A percentile compares a stretch with the other conserved stretches of the same genome.
Evolutionary conservation across 2,797 vertebrate species (phyloP).

Genomic region (Liparis tanakae): DNA sequence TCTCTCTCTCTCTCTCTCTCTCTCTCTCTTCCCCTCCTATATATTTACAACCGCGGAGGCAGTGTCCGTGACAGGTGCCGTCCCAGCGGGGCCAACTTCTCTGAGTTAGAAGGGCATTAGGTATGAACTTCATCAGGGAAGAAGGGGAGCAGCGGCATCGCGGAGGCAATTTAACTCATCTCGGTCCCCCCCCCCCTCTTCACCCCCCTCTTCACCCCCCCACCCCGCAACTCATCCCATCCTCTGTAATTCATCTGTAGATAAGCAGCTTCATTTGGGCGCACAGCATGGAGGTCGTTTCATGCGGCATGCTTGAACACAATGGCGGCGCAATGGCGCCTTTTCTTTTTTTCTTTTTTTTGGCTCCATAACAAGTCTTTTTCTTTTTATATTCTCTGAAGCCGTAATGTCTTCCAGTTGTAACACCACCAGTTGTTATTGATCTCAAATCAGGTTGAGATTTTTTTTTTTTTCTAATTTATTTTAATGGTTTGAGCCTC

Average conservation of each 20-base stretch:
- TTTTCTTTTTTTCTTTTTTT: slow-evolving; percentile 1
- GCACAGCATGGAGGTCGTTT: slow-evolving; percentile 3
- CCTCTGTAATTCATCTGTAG: neutral
- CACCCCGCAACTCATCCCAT: neutral
- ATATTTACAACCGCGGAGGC: slow-evolving; percentile 58
- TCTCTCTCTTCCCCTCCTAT: too few species aligned
- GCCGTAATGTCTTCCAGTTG: slow-evolving; percentile 19
- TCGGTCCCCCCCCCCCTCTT: neutral
- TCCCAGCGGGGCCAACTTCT: slow-evolving; percentile 45
- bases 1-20: slow-evolving; percentile 44
- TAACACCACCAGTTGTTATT: slow-evolving; percentile 32
- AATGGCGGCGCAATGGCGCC: slow-evolving; percentile 9
- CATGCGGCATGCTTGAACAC: slow-evolving; percentile 8
- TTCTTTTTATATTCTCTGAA: neutral
- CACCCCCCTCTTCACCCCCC: neutral
- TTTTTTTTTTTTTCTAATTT: neutral
- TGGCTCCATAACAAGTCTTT: slow-evolving; percentile 1
- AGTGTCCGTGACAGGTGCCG: slow-evolving; percentile 43
- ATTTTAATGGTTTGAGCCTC: slow-evolving; percentile 20
- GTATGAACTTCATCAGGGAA: slow-evolving; percentile 39
- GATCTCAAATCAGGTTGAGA: slow-evolving; percentile 16
- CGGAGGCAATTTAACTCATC: slow-evolving; percentile 26
- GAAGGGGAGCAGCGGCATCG: neutral
- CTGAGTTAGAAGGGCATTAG: slow-evolving; percentile 39
- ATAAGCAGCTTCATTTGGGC: slow-evolving; percentile 26